phyloP scores from a whole-genome alignment of 2,888 invertebrate genomes.

The Notodonta dromedarius region DNA sequence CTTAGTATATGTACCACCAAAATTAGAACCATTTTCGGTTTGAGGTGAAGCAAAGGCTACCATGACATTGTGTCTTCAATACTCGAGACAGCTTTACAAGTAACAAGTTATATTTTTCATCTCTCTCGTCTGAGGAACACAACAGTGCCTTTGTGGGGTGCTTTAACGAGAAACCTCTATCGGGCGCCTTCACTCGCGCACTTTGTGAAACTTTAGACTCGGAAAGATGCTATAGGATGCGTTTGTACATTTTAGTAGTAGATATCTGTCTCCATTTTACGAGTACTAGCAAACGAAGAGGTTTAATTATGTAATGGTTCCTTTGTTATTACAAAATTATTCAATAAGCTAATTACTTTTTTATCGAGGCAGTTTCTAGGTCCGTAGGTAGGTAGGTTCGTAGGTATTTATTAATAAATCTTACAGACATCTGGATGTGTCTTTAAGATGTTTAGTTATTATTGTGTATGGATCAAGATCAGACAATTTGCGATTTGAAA shows the following conservation, averaged over 20 bases:
- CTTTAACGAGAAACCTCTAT: constrained; percentile 46
- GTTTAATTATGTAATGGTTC: not conserved
- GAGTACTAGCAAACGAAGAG: not conserved
- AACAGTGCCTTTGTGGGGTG: constrained; percentile 43
- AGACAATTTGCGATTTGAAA: too few species aligned
- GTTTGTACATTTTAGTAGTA: constrained; percentile 21
- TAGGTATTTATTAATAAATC: too few species aligned
- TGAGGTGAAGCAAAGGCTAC: not conserved
- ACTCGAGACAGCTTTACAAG: constrained; percentile 10
- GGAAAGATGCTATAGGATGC: constrained; percentile 31
- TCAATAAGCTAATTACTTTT: too few species aligned
- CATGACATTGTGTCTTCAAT: constrained; percentile 4
- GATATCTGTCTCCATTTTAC: not conserved
- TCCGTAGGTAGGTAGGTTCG: too few species aligned
- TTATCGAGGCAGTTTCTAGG: too few species aligned
- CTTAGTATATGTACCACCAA: too few species aligned
- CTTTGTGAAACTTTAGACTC: constrained; percentile 49
- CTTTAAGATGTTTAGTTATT: too few species aligned
- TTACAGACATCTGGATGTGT: too few species aligned
- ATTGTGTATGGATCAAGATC: too few species aligned
- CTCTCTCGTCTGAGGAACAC: constrained; percentile 39
- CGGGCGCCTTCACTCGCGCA: constrained; percentile 42
- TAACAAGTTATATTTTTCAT: constrained; percentile 42
- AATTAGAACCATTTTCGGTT: too few species aligned
- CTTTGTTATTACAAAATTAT: not conserved